A percentile compares a stretch with the other conserved stretches of the same genome.
Evolutionary conservation across 30 jellyfish, hydroid and myxozoan genomes (phyloP).

Genomic region (Calvadosia cruxmelitensis): DNA sequence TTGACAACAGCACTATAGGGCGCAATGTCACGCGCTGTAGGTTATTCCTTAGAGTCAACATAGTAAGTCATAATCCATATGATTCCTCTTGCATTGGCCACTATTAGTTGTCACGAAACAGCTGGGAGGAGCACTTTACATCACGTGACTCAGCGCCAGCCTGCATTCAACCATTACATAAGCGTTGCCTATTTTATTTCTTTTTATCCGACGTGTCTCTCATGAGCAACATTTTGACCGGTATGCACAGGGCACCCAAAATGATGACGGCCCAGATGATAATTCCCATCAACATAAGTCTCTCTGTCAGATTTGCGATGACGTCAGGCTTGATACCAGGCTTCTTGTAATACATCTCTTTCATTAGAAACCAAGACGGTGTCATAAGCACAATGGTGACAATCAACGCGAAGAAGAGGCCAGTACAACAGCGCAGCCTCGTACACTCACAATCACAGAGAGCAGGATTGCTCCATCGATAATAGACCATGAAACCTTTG

Average conservation of each 20-base stretch:
- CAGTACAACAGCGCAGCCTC: conserved; percentile 45
- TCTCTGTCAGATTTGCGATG: conserved; percentile 47
- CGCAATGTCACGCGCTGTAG: too few species aligned
- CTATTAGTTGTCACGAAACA: too few species aligned
- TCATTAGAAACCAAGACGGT: conserved; percentile 69
- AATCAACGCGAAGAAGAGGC: conserved; percentile 41
- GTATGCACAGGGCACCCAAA: conserved; percentile 27
- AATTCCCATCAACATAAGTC: conserved; percentile 80
- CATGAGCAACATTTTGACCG: conserved; percentile 35
- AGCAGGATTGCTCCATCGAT: conserved; percentile 66
- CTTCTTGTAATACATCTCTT: conserved; percentile 34
- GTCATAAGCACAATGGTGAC: conserved; percentile 65
- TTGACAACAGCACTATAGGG: too few species aligned
- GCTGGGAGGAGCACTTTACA: too few species aligned
- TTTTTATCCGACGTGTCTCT: conserved; percentile 48
- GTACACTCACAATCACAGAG: conserved; percentile 58
- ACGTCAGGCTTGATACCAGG: conserved; percentile 49
- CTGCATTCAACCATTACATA: too few species aligned
- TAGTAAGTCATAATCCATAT: too few species aligned
- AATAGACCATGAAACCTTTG: conserved; percentile 38
- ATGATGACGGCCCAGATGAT: conserved; percentile 85
- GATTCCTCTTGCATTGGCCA: too few species aligned
- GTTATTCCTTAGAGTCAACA: too few species aligned
- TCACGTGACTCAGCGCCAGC: too few species aligned
- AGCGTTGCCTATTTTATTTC: too few species aligned